These are phyloP conservation scores for Apodemia duryi DNA, from an alignment of 2,888 invertebrate genomes.

Conservation along the genomic window DNA sequence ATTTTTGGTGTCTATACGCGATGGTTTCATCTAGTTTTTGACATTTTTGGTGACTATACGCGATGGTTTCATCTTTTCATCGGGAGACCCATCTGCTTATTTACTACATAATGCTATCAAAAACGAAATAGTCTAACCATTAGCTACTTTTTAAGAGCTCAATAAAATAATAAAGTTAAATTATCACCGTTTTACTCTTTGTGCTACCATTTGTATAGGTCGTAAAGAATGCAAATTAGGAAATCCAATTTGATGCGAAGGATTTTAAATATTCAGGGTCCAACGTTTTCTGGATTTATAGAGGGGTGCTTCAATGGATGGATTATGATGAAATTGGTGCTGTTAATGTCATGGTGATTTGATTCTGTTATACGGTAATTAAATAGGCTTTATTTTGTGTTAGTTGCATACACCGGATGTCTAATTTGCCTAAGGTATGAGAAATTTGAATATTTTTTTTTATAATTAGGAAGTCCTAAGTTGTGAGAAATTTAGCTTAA, in stretches of 20 bases:
- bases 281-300: slow-evolving; percentile 34
- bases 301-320: slow-evolving; percentile 27
- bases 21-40: too few relatives aligned
- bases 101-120: too few relatives aligned
- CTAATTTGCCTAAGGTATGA: not conserved
- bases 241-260: slow-evolving; percentile 33
- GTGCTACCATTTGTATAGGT: slow-evolving; percentile 23
- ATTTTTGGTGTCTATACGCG: too few relatives aligned
- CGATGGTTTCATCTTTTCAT: too few relatives aligned
- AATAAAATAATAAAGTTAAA: not conserved
- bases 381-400: slow-evolving; percentile 3
- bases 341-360: slow-evolving; percentile 21
- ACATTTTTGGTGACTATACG: too few relatives aligned
- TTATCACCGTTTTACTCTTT: slow-evolving; percentile 19
- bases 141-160: not conserved
- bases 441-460: too few relatives aligned
- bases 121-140: not conserved
- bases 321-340: slow-evolving; percentile 14
- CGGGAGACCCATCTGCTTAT: too few relatives aligned
- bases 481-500: too few relatives aligned
- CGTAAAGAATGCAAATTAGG: slow-evolving; percentile 38
- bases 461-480: too few relatives aligned
- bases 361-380: slow-evolving; percentile 5
- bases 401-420: not conserved
- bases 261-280: slow-evolving; percentile 38